These are phyloP conservation scores for Sycophila texana DNA, from an alignment of 2,888 invertebrate species.

Conservation along the genomic window DNA sequence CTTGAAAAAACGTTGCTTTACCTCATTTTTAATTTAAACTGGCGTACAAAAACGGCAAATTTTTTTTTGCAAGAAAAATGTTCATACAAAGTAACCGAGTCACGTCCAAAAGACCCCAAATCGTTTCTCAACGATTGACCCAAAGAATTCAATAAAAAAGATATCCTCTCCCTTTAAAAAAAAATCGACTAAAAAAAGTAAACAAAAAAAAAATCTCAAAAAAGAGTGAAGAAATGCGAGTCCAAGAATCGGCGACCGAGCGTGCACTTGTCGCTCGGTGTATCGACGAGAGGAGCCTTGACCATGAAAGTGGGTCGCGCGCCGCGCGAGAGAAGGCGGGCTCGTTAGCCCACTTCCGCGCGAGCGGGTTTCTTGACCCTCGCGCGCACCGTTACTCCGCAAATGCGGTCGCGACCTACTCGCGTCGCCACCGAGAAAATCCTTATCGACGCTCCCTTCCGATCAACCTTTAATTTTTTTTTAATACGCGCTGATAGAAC, in stretches of 20 bases:
- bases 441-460: too few relatives aligned
- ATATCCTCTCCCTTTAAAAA: neutral
- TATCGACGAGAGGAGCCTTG: constrained; percentile 64
- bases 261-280: constrained; percentile 11
- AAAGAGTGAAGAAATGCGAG: neutral
- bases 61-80: too few relatives aligned
- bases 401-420: constrained; percentile 75
- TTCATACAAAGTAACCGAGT: neutral
- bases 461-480: neutral
- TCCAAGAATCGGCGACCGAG: too few relatives aligned
- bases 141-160: neutral
- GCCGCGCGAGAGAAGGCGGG: constrained; percentile 45
- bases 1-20: too few relatives aligned
- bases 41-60: too few relatives aligned
- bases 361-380: constrained; percentile 58
- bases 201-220: neutral
- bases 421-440: constrained; percentile 35
- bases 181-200: neutral
- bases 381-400: constrained; percentile 70
- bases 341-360: constrained; percentile 73
- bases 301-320: constrained; percentile 72
- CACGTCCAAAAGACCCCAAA: neutral
- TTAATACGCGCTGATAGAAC: neutral
- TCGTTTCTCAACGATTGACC: neutral
- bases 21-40: too few relatives aligned